Evolutionary conservation across 2,113 vertebrate genomes (phyloP), one percentile per base, ranked within the genome.

Genomic region (Phyllopteryx taeniolatus): DNA sequence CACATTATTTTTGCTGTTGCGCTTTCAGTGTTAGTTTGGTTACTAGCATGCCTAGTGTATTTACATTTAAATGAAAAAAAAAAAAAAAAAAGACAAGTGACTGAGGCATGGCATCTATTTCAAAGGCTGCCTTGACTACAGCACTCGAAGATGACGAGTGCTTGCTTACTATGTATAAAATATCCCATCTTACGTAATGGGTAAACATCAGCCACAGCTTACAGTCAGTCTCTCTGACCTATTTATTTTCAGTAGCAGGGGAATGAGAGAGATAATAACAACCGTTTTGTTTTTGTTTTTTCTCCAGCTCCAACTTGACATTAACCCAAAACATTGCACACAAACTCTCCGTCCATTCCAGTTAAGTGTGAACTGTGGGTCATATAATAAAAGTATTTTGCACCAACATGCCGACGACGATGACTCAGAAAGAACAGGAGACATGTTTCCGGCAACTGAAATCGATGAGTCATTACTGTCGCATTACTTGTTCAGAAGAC

Each of bases 121-220:
- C 22, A 53, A 76, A 66, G 31, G 5, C 17, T 8, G 68, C 27
- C 54, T 5, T 27, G 59, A 80, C 47, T 67, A 44, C 63, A 68
- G 75, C 13, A 8, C 9, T 1, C 51, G 53, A 74, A 74, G 67
- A 82, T 64, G 71, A 75, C 51, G 73, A 74, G 78, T 67, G 78
- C 84, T 82, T 76, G 73, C 62, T 31, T 69, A 43, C 53, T 56
- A 56, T 56, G 76, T 72, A 85, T 20, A 77, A 86, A 87, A 86
- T 70, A 75, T 76, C 73, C 61, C 83, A 80, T 74, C 72, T 90
- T 90, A 86, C 84, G 75, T 88, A 82, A 90, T 71, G 71, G 70
- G 84, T 67, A 82, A 79, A 88, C 82, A 84, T 84, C 77, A 87
- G 87, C 87, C 3, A 74, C 77, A 85, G 89, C 87, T 77, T 5